phyloP scores from a whole-genome alignment of 2,113 vertebrate genomes.

The Trinectes maculatus region DNA sequence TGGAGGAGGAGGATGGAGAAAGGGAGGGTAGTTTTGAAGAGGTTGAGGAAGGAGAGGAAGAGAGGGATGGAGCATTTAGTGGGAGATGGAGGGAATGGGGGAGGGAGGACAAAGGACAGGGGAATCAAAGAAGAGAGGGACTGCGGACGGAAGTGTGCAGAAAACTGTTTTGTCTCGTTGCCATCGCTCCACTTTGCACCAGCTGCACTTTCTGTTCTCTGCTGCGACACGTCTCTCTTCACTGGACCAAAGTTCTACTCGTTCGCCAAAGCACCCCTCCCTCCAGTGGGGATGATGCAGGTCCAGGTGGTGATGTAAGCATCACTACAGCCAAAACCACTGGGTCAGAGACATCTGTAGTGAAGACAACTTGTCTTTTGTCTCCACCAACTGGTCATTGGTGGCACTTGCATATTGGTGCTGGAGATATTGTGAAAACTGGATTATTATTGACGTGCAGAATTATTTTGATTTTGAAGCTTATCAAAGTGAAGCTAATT shows the following conservation, averaged over 20 bases:
- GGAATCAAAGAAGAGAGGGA: conserved; percentile 38
- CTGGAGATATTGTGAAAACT: background rate
- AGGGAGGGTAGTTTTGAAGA: conserved; percentile 56
- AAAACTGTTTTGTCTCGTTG: conserved; percentile 67
- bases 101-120: conserved; percentile 22
- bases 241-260: background rate
- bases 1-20: conserved; percentile 56
- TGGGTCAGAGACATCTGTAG: background rate
- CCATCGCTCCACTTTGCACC: conserved; percentile 57
- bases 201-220: conserved; percentile 63
- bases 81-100: conserved; percentile 31
- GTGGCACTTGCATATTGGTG: conserved; percentile 12
- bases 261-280: background rate
- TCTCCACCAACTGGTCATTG: conserved; percentile 62
- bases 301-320: conserved; percentile 48
- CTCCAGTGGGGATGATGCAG: background rate
- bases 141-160: conserved; percentile 46
- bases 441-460: background rate
- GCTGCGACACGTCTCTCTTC: conserved; percentile 10
- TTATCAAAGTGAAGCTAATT: too few species aligned
- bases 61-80: conserved; percentile 35
- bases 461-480: too few species aligned
- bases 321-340: conserved; percentile 14
- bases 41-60: conserved; percentile 50
- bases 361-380: conserved; percentile 31